phyloP scores from a whole-genome alignment of 2,888 invertebrate species.

The Calephelis perditalis region DNA sequence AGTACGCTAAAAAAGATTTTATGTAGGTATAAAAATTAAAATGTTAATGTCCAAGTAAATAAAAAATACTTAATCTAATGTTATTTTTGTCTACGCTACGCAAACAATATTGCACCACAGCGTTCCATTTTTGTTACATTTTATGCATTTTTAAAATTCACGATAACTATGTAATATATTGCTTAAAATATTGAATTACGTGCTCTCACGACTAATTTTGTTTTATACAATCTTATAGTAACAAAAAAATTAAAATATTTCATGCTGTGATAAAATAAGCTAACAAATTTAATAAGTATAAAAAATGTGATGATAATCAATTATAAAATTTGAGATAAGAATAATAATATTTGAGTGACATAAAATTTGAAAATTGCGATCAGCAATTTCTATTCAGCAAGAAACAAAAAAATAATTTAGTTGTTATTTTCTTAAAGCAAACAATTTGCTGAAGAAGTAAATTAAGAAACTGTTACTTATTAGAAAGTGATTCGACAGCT shows the following conservation, averaged over 20 bases:
- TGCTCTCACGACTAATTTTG: slow-evolving; percentile 15
- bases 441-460: too few species aligned
- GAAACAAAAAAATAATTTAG: not conserved
- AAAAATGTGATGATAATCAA: not conserved
- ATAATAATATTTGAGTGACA: not conserved
- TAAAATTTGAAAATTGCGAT: too few species aligned
- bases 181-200: slow-evolving; percentile 18
- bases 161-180: slow-evolving; percentile 15
- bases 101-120: slow-evolving; percentile 4
- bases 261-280: not conserved
- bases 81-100: not conserved
- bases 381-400: too few species aligned
- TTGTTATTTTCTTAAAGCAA: too few species aligned
- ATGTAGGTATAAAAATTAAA: too few species aligned
- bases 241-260: not conserved
- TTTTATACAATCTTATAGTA: slow-evolving; percentile 8
- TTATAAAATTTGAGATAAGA: too few species aligned
- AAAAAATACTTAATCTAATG: slow-evolving; percentile 16
- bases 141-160: slow-evolving; percentile 3
- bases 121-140: slow-evolving; percentile 7
- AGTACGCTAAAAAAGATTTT: too few species aligned
- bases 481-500: not conserved
- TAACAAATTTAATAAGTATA: not conserved
- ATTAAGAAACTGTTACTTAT: too few species aligned
- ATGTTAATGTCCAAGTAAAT: slow-evolving; percentile 6